phyloP scores from a whole-genome alignment of 2,888 invertebrate species.

The Dexiosoma caninum region DNA sequence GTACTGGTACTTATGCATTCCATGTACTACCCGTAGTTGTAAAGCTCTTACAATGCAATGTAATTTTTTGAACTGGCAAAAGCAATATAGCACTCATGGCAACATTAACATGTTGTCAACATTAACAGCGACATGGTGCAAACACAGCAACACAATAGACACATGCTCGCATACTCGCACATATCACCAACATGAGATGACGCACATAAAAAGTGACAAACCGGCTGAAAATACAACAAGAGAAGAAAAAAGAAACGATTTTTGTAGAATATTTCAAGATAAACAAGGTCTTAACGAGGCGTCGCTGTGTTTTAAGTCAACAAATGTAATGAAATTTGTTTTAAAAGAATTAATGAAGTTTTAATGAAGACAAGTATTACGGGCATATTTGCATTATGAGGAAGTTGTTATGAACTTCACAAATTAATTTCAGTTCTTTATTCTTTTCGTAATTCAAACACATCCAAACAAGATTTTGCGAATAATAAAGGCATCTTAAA shows the following conservation, averaged over 20 bases:
- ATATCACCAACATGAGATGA: conserved; percentile 19
- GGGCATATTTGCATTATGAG: too few relatives aligned
- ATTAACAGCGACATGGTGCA: conserved; percentile 35
- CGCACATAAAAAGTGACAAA: conserved; percentile 52
- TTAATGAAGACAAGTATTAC: too few relatives aligned
- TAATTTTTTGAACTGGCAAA: conserved; percentile 11
- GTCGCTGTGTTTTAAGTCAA: not conserved
- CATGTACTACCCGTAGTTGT: not conserved
- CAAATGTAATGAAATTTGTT: not conserved
- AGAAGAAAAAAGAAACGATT: not conserved
- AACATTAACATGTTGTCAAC: conserved; percentile 51
- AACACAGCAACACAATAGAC: conserved; percentile 24
- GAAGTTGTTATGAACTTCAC: too few relatives aligned
- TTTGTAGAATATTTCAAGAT: not conserved
- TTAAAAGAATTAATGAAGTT: not conserved
- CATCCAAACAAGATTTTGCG: too few relatives aligned
- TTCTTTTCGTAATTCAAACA: too few relatives aligned
- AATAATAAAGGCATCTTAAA: too few relatives aligned
- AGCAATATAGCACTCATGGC: conserved; percentile 17
- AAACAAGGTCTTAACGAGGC: not conserved
- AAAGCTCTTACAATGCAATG: not conserved
- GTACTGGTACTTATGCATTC: not conserved
- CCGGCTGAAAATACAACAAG: conserved; percentile 32
- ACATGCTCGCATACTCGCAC: not conserved
- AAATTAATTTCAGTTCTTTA: too few relatives aligned